A percentile compares a stretch with the other conserved stretches of the same genome.
Conservation (phyloP, 1,140 invertebrate genomes). For the Trissolcus basalis region DNA sequence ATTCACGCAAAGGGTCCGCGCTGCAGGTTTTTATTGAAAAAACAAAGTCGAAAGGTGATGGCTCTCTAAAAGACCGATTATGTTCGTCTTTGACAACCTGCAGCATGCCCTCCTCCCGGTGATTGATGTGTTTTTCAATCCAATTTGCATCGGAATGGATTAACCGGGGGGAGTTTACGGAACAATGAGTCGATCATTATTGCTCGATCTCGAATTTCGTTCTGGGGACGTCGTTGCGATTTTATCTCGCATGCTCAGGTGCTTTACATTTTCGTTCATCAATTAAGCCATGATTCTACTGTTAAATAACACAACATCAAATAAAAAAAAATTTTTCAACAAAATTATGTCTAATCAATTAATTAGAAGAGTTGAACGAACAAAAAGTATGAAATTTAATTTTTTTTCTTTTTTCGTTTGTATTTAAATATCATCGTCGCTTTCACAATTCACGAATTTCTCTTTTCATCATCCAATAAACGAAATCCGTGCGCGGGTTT, state of each 20-base stretch:
- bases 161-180: conserved; percentile 18
- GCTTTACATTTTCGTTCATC: background rate
- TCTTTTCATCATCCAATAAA: too few relatives aligned
- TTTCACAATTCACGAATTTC: too few relatives aligned
- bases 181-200: conserved; percentile 3
- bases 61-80: conserved; percentile 40
- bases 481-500: too few relatives aligned
- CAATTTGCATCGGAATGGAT: conserved; percentile 36
- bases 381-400: too few relatives aligned
- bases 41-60: conserved; percentile 10
- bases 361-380: too few relatives aligned
- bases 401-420: too few relatives aligned
- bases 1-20: conserved; percentile 15
- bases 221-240: background rate
- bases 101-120: conserved; percentile 4
- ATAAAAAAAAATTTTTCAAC: too few relatives aligned
- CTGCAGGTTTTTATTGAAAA: conserved; percentile 12
- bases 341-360: too few relatives aligned
- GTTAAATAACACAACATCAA: too few relatives aligned
- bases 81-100: conserved; percentile 43
- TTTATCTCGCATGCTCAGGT: background rate
- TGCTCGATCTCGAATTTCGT: conserved; percentile 11
- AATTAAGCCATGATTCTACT: background rate
- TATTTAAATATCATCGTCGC: background rate
- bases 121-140: conserved; percentile 47